phyloP scores from a whole-genome alignment of 2,888 invertebrate genomes.

The Ectobius pallidus region DNA sequence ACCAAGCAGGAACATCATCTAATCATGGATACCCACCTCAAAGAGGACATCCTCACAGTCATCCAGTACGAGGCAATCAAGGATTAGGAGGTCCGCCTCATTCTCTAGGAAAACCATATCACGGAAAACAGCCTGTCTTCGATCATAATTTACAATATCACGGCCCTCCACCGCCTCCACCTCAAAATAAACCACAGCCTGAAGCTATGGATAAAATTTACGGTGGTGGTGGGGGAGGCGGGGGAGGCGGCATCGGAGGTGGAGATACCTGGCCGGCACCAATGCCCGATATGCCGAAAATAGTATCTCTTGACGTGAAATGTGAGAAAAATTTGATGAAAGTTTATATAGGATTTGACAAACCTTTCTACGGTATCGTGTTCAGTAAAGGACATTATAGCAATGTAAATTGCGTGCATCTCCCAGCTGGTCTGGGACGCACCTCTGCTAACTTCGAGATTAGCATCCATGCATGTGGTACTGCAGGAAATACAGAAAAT shows the following conservation, averaged over 20 bases:
- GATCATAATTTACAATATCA: slow-evolving; percentile 69
- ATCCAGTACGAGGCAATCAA: slow-evolving; percentile 57
- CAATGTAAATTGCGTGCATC: slow-evolving; percentile 88
- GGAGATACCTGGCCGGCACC: slow-evolving; percentile 87
- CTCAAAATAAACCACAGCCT: slow-evolving; percentile 61
- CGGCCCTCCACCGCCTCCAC: slow-evolving; percentile 73
- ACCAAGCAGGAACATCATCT: slow-evolving; percentile 53
- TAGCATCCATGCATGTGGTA: slow-evolving; percentile 89
- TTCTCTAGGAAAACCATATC: slow-evolving; percentile 51
- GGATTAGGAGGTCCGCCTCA: slow-evolving; percentile 44
- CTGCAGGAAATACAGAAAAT: slow-evolving; percentile 89
- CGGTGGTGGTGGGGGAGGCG: slow-evolving; percentile 49
- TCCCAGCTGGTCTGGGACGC: slow-evolving; percentile 86
- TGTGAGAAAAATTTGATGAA: slow-evolving; percentile 95
- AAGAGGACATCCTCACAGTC: slow-evolving; percentile 54
- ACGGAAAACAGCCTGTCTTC: slow-evolving; percentile 51
- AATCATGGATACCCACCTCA: slow-evolving; percentile 60
- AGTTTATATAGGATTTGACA: slow-evolving; percentile 91
- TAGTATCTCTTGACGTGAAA: slow-evolving; percentile 89
- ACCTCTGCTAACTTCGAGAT: slow-evolving; percentile 90
- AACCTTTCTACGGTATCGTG: slow-evolving; percentile 94
- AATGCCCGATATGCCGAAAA: slow-evolving; percentile 90
- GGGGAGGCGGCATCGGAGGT: slow-evolving; percentile 52
- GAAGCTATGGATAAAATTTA: slow-evolving; percentile 67
- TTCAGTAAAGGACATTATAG: slow-evolving; percentile 95